Evolutionary conservation across 2,888 invertebrate genomes (phyloP).

Genomic region (Sesia apiformis): DNA sequence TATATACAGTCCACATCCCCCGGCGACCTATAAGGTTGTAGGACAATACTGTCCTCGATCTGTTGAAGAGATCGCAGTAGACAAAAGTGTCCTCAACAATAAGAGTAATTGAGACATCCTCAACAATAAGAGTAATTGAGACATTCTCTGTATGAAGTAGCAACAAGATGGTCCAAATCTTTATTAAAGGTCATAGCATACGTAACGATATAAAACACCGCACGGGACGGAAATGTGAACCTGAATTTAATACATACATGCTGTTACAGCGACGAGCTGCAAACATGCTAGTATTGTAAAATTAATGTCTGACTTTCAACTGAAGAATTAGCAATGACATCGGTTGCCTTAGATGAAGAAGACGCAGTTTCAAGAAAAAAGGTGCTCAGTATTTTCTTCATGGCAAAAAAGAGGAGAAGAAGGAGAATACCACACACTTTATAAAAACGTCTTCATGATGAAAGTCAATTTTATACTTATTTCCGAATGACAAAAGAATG

Average conservation of each 20-base stretch:
- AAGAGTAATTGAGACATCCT: too few relatives aligned
- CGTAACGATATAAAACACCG: neutral
- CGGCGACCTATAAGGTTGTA: too few relatives aligned
- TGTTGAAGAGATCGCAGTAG: too few relatives aligned
- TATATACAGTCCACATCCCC: too few relatives aligned
- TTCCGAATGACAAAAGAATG: neutral
- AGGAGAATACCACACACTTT: neutral
- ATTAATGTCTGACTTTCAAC: neutral
- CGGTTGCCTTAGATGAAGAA: neutral
- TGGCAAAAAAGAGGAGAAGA: neutral
- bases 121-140: too few relatives aligned
- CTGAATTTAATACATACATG: neutral
- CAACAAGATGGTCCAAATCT: too few relatives aligned
- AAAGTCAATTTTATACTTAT: neutral
- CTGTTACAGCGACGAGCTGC: neutral
- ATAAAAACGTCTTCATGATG: neutral
- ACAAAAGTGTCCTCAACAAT: too few relatives aligned
- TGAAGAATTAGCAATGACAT: neutral
- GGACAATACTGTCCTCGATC: too few relatives aligned
- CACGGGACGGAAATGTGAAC: neutral
- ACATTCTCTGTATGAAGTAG: too few relatives aligned
- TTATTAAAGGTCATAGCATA: neutral
- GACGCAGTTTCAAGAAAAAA: neutral
- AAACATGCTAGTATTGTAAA: neutral
- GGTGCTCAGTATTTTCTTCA: neutral